These are phyloP conservation scores for Junonia oenone DNA, from an alignment of 2,888 invertebrate species.

Conservation along the genomic window DNA sequence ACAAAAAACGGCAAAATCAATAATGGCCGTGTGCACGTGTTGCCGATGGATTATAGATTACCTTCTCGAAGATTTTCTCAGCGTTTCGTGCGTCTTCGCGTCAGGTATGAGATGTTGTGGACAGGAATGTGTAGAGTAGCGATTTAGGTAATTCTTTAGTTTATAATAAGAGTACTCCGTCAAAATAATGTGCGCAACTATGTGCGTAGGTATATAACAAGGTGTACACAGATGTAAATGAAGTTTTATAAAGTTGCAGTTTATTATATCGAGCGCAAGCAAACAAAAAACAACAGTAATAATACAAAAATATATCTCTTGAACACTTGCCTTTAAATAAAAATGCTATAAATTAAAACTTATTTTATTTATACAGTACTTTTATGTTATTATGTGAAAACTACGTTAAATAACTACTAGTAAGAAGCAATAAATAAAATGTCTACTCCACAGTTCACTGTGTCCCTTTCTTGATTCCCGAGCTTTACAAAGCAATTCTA, in stretches of 20 bases:
- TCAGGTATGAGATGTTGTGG: constrained; percentile 54
- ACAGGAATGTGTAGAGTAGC: constrained; percentile 41
- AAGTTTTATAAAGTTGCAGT: no score
- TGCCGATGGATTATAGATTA: constrained; percentile 76
- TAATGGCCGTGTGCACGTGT: constrained; percentile 77
- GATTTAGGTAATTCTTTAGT: neutral
- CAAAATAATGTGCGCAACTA: neutral
- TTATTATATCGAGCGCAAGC: no score
- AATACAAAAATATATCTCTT: no score
- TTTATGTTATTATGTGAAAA: neutral
- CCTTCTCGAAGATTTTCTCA: constrained; percentile 73
- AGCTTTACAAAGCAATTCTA: constrained; percentile 70
- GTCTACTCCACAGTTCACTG: constrained; percentile 41
- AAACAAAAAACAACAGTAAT: no score
- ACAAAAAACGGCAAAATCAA: constrained; percentile 78
- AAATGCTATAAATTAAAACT: no score
- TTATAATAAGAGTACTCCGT: neutral
- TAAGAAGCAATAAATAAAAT: neutral
- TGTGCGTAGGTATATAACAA: no score
- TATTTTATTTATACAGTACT: no score
- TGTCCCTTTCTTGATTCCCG: constrained; percentile 44
- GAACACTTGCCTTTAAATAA: no score
- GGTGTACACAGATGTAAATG: no score
- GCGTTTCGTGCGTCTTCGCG: constrained; percentile 52
- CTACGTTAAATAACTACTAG: neutral